Evolutionary conservation across 2,113 vertebrate species (phyloP).

Genomic region (Callaeas wilsoni): DNA sequence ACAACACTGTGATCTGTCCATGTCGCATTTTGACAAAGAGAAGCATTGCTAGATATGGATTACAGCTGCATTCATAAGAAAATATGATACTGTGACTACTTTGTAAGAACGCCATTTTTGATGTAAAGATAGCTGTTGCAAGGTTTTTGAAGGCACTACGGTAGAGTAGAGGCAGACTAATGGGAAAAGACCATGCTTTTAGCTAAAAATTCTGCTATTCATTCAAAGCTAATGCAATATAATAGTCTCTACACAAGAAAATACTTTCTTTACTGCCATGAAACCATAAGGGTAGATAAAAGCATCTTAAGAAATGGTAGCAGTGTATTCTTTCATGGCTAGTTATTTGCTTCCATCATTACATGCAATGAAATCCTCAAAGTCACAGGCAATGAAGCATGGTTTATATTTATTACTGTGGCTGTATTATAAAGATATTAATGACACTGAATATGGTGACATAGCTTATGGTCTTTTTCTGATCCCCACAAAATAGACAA

Average conservation of each 20-base stretch:
- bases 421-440: background rate
- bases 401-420: background rate
- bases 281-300: background rate
- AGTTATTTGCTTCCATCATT: background rate
- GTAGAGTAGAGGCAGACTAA: background rate
- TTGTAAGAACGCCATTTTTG: background rate
- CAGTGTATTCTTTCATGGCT: background rate
- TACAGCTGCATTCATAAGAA: background rate
- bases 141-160: background rate
- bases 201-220: background rate
- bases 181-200: background rate
- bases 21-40: accelerated
- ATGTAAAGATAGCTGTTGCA: background rate
- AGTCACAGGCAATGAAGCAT: background rate
- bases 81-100: background rate
- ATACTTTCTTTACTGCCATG: background rate
- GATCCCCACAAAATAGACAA: background rate
- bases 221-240: background rate
- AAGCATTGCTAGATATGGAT: background rate
- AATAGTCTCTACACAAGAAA: background rate
- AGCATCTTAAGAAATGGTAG: background rate
- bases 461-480: background rate
- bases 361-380: background rate
- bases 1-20: background rate
- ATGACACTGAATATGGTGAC: background rate